phyloP scores from a whole-genome alignment of 64 coral and sea anemone species.

The Anthopleura sola region DNA sequence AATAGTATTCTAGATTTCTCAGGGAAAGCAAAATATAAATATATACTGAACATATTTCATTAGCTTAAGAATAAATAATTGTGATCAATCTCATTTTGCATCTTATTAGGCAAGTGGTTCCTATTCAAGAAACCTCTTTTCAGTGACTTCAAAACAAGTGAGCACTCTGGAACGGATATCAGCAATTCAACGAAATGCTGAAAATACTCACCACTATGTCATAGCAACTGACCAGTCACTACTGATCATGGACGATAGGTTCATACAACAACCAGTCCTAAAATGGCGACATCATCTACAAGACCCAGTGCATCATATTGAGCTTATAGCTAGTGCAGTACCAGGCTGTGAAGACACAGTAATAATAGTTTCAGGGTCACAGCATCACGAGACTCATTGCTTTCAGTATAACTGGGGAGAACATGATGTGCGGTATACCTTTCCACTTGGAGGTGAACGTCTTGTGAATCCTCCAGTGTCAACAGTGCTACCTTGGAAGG shows the following conservation, averaged over 20 bases:
- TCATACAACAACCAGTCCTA: conserved; percentile 74
- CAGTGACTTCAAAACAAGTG: conserved; percentile 70
- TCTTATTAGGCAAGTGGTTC: conserved; percentile 1
- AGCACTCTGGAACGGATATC: conserved; percentile 66
- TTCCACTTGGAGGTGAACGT: background rate
- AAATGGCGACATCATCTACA: conserved; percentile 86
- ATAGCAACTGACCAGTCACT: conserved; percentile 88
- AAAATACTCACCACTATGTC: conserved; percentile 69
- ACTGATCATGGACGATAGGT: conserved; percentile 80
- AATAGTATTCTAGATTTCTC: no score
- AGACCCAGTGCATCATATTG: conserved; percentile 68
- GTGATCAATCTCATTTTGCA: background rate
- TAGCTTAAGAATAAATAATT: background rate
- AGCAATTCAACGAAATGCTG: conserved; percentile 62
- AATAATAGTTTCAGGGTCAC: conserved; percentile 64
- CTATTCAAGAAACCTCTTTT: conserved; percentile 54
- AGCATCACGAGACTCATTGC: conserved; percentile 73
- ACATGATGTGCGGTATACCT: background rate
- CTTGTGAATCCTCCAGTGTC: conserved; percentile 54
- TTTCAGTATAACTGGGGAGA: conserved; percentile 66
- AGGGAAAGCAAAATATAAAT: no score
- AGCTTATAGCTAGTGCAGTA: conserved; percentile 31
- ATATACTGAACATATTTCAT: no score
- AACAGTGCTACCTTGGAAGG: conserved; percentile 89
- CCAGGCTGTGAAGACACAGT: conserved; percentile 58